Evolutionary conservation across 2,797 vertebrate genomes (phyloP), one percentile per base, ranked within the genome.

Genomic region (Protonibea diacanthus): DNA sequence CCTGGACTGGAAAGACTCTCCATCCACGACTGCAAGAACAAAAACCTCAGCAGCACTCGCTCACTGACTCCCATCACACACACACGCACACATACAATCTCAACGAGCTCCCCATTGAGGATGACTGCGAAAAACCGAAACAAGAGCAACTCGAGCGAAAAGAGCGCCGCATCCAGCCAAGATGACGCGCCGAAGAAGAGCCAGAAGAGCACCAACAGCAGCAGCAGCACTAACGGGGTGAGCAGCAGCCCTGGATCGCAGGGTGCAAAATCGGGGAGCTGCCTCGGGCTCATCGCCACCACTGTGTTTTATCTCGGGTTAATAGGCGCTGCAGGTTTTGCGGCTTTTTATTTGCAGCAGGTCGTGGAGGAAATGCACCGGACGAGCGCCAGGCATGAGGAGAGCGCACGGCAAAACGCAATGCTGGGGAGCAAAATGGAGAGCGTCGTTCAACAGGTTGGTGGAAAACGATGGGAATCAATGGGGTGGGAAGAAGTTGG

Each of bases 41-140:
- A 33, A 33, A 33, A 33, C 29, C 29, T 23, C 71, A 83, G 44
- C 71, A 63, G 21, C 72, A 11, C 25, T 21, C 49, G 12, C 48
- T 5, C 48, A 12, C 42, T 18, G 33, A 38, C 55, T 67, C 60
- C n/a, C 48, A 40, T 27, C 51, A 18, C 60, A 25, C 57, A 21
- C 69, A 12, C 58, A 2, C 56, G 58, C 67, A 42, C 55, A 38
- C 27, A 60, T 47, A 29, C 66, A 53, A 57, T 48, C 67, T 23
- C 57, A 7, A 17, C 44, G 25, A 79, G 14, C 62, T 61, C 23
- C 47, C 38, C 29, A 6, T 12, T 12, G 62, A 90, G 38, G 9
- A 95, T 96, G 94, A 87, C 94, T 4, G 84, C 87, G 7, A 96
- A 93, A 76, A 93, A 93, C 85, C 88, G 92, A 74, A 85, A 88